Evolutionary conservation across 2,113 vertebrate species (phyloP), one percentile per base, ranked within the genome.

Genomic region (Coregonus clupeaformis): DNA sequence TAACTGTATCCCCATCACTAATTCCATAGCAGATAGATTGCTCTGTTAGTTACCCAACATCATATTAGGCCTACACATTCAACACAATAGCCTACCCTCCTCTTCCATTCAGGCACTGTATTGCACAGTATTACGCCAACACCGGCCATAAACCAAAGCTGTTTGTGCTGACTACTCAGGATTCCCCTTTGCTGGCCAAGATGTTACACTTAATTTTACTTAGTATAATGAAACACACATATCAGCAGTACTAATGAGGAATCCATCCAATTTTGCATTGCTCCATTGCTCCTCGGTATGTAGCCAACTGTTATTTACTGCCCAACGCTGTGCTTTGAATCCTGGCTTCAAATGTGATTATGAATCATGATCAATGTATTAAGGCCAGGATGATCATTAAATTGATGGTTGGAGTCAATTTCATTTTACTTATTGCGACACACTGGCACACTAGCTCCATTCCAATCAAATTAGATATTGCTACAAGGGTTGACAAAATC

Each of bases 61-160:
- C 3, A 27, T 59, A 25, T 24, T n/a, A 25, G n/a, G 11, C 12
- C 3, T 12, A n/a, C 25, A 25, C 60, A 62, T 63, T 18, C 49
- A 52, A 14, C 49, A 52, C 16, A 52, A 52, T 16, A 18, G 49
- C 49, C 49, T 18, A 4, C 49, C 49, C 16, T 52, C 49, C 16
- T 52, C 49, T 52, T 42, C 36, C 36, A 11, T 42, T 42, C 16
- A 18, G 6, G 3, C 4, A n/a, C 14, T 29, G 63, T 65, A 30
- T 29, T 6, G 5, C 25, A 65, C 16, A 14, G 29, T 29, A 29
- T 6, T 16, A 25, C 65, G 7, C 30, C 29, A 32, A 67, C 29
- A 67, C 30, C 65, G 18, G 5, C 13, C 20, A 84, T 88, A n/a
- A 74, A 77, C 52, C 32, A 77, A 82, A 85, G 82, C 47, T 49